Conservation (phyloP, 53 echinoderm and acorn worm species). For the Actinopyga echinites region DNA sequence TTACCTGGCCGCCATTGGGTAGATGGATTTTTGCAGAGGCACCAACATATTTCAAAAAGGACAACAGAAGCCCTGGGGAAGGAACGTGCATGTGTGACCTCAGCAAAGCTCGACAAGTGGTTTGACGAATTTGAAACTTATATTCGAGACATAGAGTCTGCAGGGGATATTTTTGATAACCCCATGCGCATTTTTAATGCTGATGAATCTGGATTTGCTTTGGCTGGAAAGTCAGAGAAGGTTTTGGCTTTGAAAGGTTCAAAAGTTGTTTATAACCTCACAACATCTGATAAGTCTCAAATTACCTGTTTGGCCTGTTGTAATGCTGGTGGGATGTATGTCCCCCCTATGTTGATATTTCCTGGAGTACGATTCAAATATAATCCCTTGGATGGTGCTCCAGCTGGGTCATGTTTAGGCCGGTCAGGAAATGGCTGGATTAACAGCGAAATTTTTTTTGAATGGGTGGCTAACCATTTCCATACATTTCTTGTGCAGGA, state of each 20-base stretch:
- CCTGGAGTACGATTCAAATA: conserved; percentile 17
- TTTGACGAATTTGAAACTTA: conserved; percentile 26
- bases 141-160: neutral
- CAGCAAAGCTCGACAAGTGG: conserved; percentile 43
- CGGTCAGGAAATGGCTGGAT: conserved; percentile 24
- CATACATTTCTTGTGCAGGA: neutral
- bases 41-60: conserved; percentile 11
- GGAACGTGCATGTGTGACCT: conserved; percentile 48
- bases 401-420: conserved; percentile 17
- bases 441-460: neutral
- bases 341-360: conserved; percentile 6
- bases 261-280: conserved; percentile 28
- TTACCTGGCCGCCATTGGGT: conserved; percentile 29
- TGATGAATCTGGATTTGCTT: conserved; percentile 50
- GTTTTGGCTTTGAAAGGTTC: no score
- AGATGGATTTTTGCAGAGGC: neutral
- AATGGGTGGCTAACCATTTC: conserved; percentile 23
- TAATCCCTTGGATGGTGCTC: conserved; percentile 40
- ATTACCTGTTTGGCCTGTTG: conserved; percentile 36
- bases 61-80: conserved; percentile 35
- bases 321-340: conserved; percentile 2
- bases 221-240: no score
- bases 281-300: conserved; percentile 9
- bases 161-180: conserved; percentile 3
- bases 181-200: conserved; percentile 50